Evolutionary conservation across 2,797 vertebrate genomes (phyloP).

Genomic region (Psittacula echo): DNA sequence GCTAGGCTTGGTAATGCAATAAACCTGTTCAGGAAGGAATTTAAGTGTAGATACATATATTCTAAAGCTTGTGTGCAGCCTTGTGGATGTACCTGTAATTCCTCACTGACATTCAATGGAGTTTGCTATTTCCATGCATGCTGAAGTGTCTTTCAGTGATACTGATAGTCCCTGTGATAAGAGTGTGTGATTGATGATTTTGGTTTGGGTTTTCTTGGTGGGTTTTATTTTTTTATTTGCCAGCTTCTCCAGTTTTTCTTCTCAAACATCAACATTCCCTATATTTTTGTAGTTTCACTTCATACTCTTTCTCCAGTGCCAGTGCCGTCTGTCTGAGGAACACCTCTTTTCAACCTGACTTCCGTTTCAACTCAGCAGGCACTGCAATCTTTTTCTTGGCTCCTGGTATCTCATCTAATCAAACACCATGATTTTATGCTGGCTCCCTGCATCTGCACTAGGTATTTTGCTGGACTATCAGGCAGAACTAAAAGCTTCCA

Average conservation of each 20-base stretch:
- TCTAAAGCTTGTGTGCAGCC: background rate
- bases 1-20: background rate
- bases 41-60: background rate
- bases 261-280: conserved; percentile 5
- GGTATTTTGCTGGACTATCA: conserved; percentile 60
- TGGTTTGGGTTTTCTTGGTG: background rate
- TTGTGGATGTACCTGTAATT: background rate
- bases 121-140: background rate
- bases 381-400: conserved; percentile 13
- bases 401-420: conserved; percentile 57
- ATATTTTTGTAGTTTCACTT: background rate
- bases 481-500: conserved; percentile 58
- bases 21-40: background rate
- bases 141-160: background rate
- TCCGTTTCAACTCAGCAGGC: conserved; percentile 58
- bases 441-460: conserved; percentile 41
- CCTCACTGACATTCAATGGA: background rate
- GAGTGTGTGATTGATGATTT: background rate
- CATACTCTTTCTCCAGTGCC: background rate
- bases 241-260: background rate
- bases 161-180: background rate
- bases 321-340: background rate
- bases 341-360: conserved; percentile 56
- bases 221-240: background rate
- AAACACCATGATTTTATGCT: conserved; percentile 52